Percentiles rank a stretch among this genome's conserved stretches.
These are phyloP conservation scores for Temnothorax curvispinosus DNA, from an alignment of 1,140 invertebrate genomes.

Conservation along the genomic window DNA sequence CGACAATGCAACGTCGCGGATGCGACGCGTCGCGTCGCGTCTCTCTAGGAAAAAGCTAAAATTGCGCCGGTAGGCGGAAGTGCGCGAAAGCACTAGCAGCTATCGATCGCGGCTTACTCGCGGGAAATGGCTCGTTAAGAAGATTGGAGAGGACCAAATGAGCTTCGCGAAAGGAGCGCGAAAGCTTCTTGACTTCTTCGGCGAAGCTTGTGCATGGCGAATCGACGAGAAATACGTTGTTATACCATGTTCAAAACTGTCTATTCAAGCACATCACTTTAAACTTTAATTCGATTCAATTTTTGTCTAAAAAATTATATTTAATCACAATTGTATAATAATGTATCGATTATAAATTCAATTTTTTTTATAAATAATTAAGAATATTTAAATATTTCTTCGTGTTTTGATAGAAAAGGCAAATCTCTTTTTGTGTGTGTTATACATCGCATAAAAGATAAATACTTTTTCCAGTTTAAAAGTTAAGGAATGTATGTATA, in stretches of 20 bases:
- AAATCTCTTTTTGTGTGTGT: background rate
- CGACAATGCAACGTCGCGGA: constrained; percentile 29
- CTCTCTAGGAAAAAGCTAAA: constrained; percentile 12
- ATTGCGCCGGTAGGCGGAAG: constrained; percentile 45
- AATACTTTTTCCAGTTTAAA: background rate
- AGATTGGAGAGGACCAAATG: constrained; percentile 46
- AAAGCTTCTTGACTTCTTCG: constrained; percentile 25
- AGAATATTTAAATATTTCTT: background rate
- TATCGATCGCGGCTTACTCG: constrained; percentile 51
- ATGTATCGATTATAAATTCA: background rate
- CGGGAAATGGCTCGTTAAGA: constrained; percentile 54
- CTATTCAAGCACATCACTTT: background rate
- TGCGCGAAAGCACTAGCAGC: constrained; percentile 20
- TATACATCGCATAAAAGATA: background rate
- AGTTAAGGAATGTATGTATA: background rate
- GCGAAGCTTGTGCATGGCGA: background rate
- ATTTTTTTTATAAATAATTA: background rate
- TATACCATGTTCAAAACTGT: background rate
- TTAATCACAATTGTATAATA: background rate
- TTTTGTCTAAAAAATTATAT: background rate
- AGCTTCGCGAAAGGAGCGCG: constrained; percentile 15
- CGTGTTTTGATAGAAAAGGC: background rate
- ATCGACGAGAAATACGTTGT: constrained; percentile 8
- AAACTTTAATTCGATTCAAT: background rate
- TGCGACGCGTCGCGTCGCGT: constrained; percentile 3